These are phyloP conservation scores for Buteo buteo DNA, from an alignment of 2,113 vertebrate genomes.

Conservation along the genomic window DNA sequence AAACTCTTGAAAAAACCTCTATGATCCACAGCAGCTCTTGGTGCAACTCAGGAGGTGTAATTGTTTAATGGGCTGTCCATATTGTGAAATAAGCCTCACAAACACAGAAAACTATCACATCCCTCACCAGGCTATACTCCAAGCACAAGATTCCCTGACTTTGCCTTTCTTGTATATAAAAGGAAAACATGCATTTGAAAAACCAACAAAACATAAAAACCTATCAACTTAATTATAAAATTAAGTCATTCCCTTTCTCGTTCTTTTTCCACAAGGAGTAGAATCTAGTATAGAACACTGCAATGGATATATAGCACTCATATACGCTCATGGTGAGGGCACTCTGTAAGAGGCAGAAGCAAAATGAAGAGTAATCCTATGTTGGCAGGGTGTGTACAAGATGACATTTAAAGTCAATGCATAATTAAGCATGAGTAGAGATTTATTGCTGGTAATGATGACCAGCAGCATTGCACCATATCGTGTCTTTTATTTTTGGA, in stretches of 20 bases:
- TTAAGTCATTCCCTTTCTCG: not conserved
- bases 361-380: not conserved
- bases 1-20: not conserved
- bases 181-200: not conserved
- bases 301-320: not conserved
- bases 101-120: not conserved
- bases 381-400: not conserved
- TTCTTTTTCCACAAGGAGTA: not conserved
- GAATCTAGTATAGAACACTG: not conserved
- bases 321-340: rapidly evolving
- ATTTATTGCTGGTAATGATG: not conserved
- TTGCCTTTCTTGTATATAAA: not conserved
- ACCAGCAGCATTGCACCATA: not conserved
- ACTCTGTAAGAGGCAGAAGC: not conserved
- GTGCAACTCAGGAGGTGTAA: not conserved
- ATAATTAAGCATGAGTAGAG: not conserved
- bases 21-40: not conserved
- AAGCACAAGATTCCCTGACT: not conserved
- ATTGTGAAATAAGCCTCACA: not conserved
- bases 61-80: not conserved
- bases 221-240: not conserved
- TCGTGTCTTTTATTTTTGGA: not conserved
- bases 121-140: not conserved
- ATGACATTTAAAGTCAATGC: not conserved
- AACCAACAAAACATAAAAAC: not conserved